phyloP scores from a whole-genome alignment of 2,797 vertebrate species.

The Neomorphus geoffroyi region DNA sequence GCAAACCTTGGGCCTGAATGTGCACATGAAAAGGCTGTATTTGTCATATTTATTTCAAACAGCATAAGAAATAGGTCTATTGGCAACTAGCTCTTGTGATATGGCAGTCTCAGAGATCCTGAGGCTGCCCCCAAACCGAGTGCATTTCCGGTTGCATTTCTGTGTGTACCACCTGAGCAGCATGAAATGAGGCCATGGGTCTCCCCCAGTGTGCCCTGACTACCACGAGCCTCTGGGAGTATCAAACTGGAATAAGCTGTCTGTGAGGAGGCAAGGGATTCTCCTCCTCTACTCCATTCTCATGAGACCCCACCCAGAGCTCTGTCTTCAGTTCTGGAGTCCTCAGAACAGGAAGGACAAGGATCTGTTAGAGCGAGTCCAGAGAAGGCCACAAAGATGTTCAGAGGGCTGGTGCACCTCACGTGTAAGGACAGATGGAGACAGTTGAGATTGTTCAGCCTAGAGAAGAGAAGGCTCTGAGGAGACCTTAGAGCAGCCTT shows the following conservation, averaged over 20 bases:
- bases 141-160: not conserved
- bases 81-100: not conserved
- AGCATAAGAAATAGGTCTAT: not conserved
- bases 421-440: too few species aligned
- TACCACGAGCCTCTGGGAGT: not conserved
- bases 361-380: too few species aligned
- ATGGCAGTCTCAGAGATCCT: not conserved
- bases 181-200: not conserved
- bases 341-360: too few species aligned
- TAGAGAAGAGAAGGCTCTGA: too few species aligned
- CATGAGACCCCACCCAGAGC: too few species aligned
- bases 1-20: not conserved
- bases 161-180: not conserved
- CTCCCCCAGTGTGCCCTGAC: accelerated
- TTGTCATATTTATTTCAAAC: not conserved
- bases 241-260: not conserved
- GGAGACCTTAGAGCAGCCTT: too few species aligned
- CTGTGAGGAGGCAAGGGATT: not conserved
- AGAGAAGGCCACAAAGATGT: too few species aligned
- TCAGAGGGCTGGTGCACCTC: too few species aligned
- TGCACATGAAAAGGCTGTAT: not conserved
- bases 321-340: too few species aligned
- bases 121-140: not conserved
- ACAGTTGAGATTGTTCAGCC: too few species aligned
- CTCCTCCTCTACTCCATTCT: too few species aligned